phyloP scores from a whole-genome alignment of 2,113 vertebrate species.

The Drymodes brunneopygia region DNA sequence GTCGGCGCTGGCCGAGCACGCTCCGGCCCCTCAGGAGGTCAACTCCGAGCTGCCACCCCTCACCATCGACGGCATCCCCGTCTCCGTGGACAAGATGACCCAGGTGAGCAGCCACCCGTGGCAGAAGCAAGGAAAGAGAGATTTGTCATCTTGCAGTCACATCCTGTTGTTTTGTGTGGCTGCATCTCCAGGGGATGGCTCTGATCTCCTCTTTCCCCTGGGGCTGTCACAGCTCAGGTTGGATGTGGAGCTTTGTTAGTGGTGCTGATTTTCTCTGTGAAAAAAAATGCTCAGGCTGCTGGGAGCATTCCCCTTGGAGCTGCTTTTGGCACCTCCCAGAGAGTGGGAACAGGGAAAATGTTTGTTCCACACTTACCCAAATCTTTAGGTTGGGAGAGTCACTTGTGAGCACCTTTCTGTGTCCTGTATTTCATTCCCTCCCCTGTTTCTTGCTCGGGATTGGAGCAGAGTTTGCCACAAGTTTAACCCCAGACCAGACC shows the following conservation, averaged over 20 bases:
- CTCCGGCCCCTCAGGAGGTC: constrained; percentile 89
- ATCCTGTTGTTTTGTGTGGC: background rate
- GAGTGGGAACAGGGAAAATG: background rate
- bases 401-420: background rate
- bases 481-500: background rate
- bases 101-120: constrained; percentile 77
- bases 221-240: background rate
- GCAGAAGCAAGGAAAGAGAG: background rate
- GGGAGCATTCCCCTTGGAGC: background rate
- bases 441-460: background rate
- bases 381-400: background rate
- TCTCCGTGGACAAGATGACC: constrained; percentile 99
- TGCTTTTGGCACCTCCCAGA: background rate
- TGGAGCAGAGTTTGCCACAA: background rate
- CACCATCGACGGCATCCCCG: constrained; percentile 96
- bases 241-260: background rate
- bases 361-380: fast-evolving
- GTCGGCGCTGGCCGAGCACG: constrained; percentile 92
- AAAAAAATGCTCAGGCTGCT: background rate
- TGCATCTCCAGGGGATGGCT: background rate
- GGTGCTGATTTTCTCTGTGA: background rate
- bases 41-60: constrained; percentile 93
- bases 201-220: background rate
- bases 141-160: background rate
- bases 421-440: background rate